Base-by-base conservation (phyloP, 2,113 vertebrate genomes). In the Naja naja region DNA sequence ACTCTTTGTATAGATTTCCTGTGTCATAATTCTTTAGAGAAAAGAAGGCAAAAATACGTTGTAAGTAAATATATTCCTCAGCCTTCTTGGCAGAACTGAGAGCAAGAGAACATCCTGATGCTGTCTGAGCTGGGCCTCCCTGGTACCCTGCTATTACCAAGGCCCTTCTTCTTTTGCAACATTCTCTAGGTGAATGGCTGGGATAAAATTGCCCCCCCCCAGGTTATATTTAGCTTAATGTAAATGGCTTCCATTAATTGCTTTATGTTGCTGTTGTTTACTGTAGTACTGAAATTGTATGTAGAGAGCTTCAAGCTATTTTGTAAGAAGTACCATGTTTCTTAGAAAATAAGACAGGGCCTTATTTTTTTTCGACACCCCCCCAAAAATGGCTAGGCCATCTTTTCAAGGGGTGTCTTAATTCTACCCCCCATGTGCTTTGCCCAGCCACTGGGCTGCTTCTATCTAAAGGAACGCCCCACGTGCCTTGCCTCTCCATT, bases 1-100 rank as follows among this genome's bases (percentile, higher is more conserved):
- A 55, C 92, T 81, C 91, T 94, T 81, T 34, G 60, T 91, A 87
- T 43, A 55, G 58, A 92, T 89, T 60, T 93, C 27, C 69, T 11
- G 4, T 5, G 55, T 11, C 1, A 90, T 39, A 89, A 34, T 43
- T 90, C 55, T 94, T 92, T 92, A 81, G 43, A 43, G 39, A 39
- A 55, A 92, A 74, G 16, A 56, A 56, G 39, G 64, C 54, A 89
- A 54, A 0, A 85, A 89, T 64, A 87, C 1, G 25, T 5, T 7
- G n/a, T 22, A 52, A 34, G 87, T 10, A 64, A 87, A 52, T 8
- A 43, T 49, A 74, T 55, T 47, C n/a, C 39, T 64, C 18, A 54
- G 54, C 10, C 10, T 9, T 22, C 8, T 18, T 87, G 86, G 60
- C 53, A 6, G 74, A 69, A 34, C 87, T 55, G 34, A 27, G 18